Percentiles rank a stretch among this genome's conserved stretches.
Conservation (phyloP, 2,888 invertebrate genomes). For the Theodoxus fluviatilis region DNA sequence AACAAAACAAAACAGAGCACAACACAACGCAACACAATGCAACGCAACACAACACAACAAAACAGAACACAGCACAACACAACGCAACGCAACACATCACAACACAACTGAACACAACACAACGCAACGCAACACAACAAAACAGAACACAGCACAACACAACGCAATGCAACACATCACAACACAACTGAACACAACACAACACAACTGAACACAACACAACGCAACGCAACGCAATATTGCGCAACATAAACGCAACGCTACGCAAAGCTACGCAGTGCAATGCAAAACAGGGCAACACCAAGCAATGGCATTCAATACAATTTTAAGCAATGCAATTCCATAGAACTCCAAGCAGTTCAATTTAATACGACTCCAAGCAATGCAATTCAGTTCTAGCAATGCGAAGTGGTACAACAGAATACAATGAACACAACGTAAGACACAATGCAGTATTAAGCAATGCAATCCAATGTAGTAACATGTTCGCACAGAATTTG, state of each 20-base stretch:
- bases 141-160: conserved; percentile 16
- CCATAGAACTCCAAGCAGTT: no score
- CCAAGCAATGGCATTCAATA: conserved; percentile 6
- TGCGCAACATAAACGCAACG: neutral
- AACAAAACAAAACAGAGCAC: no score
- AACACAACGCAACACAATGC: neutral
- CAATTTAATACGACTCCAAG: no score
- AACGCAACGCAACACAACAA: conserved; percentile 16
- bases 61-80: conserved; percentile 9
- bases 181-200: conserved; percentile 22
- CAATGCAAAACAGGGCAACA: conserved; percentile 15
- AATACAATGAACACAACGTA: no score
- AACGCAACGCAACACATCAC: neutral
- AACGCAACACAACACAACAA: neutral
- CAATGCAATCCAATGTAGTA: no score
- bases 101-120: conserved; percentile 7
- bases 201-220: conserved; percentile 10
- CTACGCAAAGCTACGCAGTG: conserved; percentile 14
- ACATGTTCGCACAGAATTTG: no score
- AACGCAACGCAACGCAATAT: neutral
- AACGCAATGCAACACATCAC: neutral
- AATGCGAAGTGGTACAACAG: no score
- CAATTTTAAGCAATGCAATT: no score
- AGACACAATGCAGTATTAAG: no score
- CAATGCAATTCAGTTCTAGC: no score